These are phyloP conservation scores for Gymnosoma rotundatum DNA, from an alignment of 2,888 invertebrate species.

Conservation along the genomic window DNA sequence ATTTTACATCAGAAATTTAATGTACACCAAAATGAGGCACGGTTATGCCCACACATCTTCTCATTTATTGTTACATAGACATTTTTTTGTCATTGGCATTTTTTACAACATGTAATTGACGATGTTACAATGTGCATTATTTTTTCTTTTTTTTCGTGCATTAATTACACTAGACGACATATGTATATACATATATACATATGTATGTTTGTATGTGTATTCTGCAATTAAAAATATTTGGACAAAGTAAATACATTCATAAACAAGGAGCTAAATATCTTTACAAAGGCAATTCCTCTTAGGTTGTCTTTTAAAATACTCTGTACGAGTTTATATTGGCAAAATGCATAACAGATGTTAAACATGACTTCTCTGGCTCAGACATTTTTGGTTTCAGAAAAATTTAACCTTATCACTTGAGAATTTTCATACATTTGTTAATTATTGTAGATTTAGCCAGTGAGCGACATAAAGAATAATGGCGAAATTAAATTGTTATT, in stretches of 20 bases:
- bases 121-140: slow-evolving; percentile 33
- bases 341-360: no score
- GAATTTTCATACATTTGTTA: background rate
- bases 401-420: slow-evolving; percentile 18
- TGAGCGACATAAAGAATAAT: no score
- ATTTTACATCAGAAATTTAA: background rate
- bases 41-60: no score
- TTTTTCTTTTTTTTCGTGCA: background rate
- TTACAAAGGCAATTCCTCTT: slow-evolving; percentile 12
- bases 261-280: background rate
- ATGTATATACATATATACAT: no score
- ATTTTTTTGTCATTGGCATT: slow-evolving; percentile 20
- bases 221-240: background rate
- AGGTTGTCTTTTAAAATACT: background rate
- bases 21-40: background rate
- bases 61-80: background rate
- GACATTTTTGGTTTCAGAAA: slow-evolving; percentile 19
- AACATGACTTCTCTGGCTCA: slow-evolving; percentile 28
- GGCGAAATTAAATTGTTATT: slow-evolving; percentile 13
- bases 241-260: background rate
- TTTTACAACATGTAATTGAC: slow-evolving; percentile 57
- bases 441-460: slow-evolving; percentile 43
- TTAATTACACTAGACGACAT: background rate
- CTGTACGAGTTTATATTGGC: no score
- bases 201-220: no score